Evolutionary conservation across 2,113 vertebrate species (phyloP).

Genomic region (cat (Felis catus)): F.catus_Fca126_mat1.0 CM031411.1:108430501-108431000

Average conservation of each 20-base stretch:
- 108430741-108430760: neutral
- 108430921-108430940: slow-evolving; percentile 12
- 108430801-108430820: neutral
- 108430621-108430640: slow-evolving; percentile 17
- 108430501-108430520: neutral
- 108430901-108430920: neutral
- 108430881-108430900: neutral
- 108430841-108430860: neutral
- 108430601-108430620: neutral
- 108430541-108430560: slow-evolving; percentile 35
- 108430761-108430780: neutral
- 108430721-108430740: neutral
- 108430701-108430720: neutral
- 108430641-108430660: neutral
- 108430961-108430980: neutral
- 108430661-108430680: slow-evolving; percentile 15
- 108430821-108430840: neutral
- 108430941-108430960: neutral
- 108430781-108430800: neutral
- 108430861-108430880: neutral
- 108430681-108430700: neutral
- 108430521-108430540: neutral
- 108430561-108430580: neutral
- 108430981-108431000: neutral
- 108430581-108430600: neutral